These are phyloP conservation scores for Rhinatrema bivittatum DNA, from an alignment of 2,797 vertebrate genomes.

Conservation along the genomic window DNA sequence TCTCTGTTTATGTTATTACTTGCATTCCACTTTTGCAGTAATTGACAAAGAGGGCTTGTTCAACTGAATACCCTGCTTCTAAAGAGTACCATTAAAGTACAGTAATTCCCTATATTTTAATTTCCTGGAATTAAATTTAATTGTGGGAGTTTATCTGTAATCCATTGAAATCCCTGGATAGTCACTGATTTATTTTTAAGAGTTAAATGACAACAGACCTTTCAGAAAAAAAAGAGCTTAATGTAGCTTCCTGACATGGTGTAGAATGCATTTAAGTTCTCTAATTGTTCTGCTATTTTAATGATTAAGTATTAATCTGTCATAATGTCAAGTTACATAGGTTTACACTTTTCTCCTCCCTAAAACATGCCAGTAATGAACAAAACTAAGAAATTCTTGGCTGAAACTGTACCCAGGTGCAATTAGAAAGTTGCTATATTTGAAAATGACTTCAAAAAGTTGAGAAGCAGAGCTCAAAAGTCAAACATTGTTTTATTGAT, in stretches of 20 bases:
- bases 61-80: too few species aligned
- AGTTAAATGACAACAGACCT: constrained; percentile 30
- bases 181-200: constrained; percentile 45
- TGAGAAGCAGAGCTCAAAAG: constrained; percentile 35
- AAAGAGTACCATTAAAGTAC: too few species aligned
- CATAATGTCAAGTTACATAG: constrained; percentile 50
- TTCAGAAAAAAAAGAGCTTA: constrained; percentile 33
- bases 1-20: too few species aligned
- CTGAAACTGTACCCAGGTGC: constrained; percentile 44
- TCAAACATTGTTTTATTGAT: constrained; percentile 45
- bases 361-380: constrained; percentile 48
- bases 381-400: constrained; percentile 31
- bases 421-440: constrained; percentile 52
- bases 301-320: constrained; percentile 50
- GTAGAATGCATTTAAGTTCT: constrained; percentile 42
- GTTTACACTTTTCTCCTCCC: constrained; percentile 34
- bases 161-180: constrained; percentile 48
- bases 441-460: constrained; percentile 41
- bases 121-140: constrained; percentile 49
- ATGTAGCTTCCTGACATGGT: constrained; percentile 41
- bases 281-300: constrained; percentile 51
- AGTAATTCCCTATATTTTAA: constrained; percentile 46
- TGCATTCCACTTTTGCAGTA: too few species aligned
- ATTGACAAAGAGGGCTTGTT: too few species aligned
- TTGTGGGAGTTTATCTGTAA: constrained; percentile 42